Percentiles rank a stretch among this genome's conserved stretches.
These are phyloP conservation scores for Leucophenga maculata DNA, from an alignment of 2,888 invertebrate genomes.

Conservation along the genomic window DNA sequence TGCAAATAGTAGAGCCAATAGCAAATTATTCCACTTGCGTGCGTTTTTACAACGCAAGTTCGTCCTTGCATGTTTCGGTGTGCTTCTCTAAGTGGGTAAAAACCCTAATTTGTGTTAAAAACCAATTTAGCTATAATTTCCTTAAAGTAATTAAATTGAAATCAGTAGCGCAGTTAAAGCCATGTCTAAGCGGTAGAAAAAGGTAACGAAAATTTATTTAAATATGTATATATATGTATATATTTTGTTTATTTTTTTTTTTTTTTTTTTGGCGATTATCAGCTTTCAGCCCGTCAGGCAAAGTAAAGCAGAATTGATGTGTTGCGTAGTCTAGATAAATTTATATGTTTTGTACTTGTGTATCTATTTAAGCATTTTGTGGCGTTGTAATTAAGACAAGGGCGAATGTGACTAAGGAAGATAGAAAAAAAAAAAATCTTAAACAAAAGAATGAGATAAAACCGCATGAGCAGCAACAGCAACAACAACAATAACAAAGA, in stretches of 20 bases:
- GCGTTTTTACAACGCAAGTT: slow-evolving; percentile 7
- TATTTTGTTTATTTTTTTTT: not conserved
- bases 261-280: not conserved
- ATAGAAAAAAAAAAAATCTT: not conserved
- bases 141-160: slow-evolving; percentile 49
- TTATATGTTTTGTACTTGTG: too few relatives aligned
- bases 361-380: too few relatives aligned
- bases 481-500: not conserved
- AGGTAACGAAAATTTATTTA: not conserved
- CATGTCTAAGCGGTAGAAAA: not conserved
- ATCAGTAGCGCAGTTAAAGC: slow-evolving; percentile 28
- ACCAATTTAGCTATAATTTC: slow-evolving; percentile 47
- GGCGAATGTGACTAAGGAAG: not conserved
- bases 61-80: not conserved
- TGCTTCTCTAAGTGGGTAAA: not conserved
- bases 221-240: not conserved
- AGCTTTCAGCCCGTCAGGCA: not conserved
- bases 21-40: slow-evolving; percentile 26
- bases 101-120: slow-evolving; percentile 35
- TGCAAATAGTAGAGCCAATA: not conserved
- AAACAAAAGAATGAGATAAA: not conserved
- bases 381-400: slow-evolving; percentile 4
- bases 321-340: too few relatives aligned
- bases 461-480: not conserved
- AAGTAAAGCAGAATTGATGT: too few relatives aligned